Conservation (phyloP, 2,888 invertebrate genomes). For the Nephrotoma guestfalica region DNA sequence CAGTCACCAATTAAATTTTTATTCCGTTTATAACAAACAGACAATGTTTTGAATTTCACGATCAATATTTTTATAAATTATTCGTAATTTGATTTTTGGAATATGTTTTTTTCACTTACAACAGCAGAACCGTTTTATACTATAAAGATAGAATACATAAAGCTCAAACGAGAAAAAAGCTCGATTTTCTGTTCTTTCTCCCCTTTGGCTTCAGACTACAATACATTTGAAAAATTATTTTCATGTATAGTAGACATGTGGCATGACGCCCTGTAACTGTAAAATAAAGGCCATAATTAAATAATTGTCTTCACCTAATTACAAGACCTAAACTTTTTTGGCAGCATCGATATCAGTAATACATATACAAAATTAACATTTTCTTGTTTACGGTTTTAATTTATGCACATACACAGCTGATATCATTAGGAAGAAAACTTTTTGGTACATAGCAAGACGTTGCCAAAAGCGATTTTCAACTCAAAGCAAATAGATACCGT, state of each 20-base stretch:
- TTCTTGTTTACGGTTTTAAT: not conserved
- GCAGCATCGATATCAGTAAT: not conserved
- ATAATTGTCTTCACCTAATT: not conserved
- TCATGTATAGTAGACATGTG: not conserved
- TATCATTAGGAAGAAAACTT: not conserved
- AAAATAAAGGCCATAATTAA: not conserved
- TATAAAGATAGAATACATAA: not conserved
- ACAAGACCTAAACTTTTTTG: not conserved
- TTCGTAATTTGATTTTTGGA: not conserved
- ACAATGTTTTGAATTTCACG: not conserved
- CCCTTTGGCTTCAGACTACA: not conserved
- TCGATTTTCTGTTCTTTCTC: not conserved
- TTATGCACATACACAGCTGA: not conserved
- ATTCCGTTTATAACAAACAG: not conserved
- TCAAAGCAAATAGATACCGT: not conserved
- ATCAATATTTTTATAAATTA: not conserved
- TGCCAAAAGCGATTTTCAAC: not conserved
- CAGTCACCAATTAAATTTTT: not conserved
- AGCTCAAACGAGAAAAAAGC: not conserved
- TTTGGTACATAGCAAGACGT: not conserved
- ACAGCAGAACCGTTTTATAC: not conserved
- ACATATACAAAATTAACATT: not conserved
- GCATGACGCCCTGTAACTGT: not conserved
- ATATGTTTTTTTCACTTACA: not conserved
- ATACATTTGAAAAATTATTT: not conserved